Evolutionary conservation across 2,888 invertebrate species (phyloP), one percentile per base, ranked within the genome.

Genomic region (Caenorhabditis imperialis): DNA sequence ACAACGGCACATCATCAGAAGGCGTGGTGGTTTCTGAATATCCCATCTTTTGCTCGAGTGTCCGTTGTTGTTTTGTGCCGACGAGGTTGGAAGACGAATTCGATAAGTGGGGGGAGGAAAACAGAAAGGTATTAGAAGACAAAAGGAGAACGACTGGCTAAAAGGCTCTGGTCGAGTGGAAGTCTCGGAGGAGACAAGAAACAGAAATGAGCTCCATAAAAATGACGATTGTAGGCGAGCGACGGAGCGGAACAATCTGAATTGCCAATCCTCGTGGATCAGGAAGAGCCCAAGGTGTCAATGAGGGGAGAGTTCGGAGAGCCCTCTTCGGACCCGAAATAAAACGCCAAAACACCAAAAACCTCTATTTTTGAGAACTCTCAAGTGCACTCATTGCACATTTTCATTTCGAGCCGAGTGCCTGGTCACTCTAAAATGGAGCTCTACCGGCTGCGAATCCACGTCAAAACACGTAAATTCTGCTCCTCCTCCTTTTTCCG

Each of bases 81-180:
- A n/a, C n/a, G n/a, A n/a, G n/a, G n/a, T n/a, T n/a, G n/a, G n/a
- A n/a, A n/a, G 47, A 47, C 54, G 54, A 54, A 63, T 63, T 47
- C 42, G 47, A 54, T 54, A 47, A 63, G 54, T 63, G 53, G 50
- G 22, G 25, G 27, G 6, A 18, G 45, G 60, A 48, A 38, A 27
- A 8, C n/a, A 23, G 25, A 35, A 40, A 37, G 42, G 18, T 42
- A 62, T 7, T 25, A 22, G 47, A 22, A 42, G 33, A 16, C 8
- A 16, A 35, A 50, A 14, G 6, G 33, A 48, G 48, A 50, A 50
- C 50, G 50, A 50, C 50, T n/a, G n/a, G n/a, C n/a, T 50, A 50
- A 50, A 50, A 50, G 50, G 12, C 14, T 48, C 22, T 20, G 18
- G 44, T 44, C 20, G 50, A 50, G 50, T 35, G 37, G 50, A 37